Base-by-base conservation (phyloP, 2,888 invertebrate species). In the Hypomecis atomaria region DNA sequence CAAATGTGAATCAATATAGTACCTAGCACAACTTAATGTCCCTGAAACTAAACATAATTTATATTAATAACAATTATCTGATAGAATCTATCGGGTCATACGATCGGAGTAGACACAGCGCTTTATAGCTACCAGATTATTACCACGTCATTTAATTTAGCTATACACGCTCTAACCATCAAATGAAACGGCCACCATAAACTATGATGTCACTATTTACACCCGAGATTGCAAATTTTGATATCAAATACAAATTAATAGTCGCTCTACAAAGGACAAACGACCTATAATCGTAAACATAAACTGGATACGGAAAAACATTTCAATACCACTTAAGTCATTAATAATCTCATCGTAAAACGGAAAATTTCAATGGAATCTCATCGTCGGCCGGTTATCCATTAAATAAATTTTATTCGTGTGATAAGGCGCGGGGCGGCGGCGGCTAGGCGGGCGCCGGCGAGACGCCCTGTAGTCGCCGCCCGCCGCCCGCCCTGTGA, bases 351-450 rank as follows among this genome's bases (percentile, higher is more conserved):
- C 70, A 75, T 79, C 83, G 80, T 85, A 79, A 88, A 88, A 77
- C 79, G 79, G 81, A 76, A 82, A 85, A 85, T 86, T 89, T 89
- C 86, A 88, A 89, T 87, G 85, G 78, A 80, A 82, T 79, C 81
- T 70, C 84, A 88, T 87, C 84, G 82, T 76, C 81, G 81, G 77
- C 80, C 81, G 86, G 88, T 90, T 89, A 90, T 88, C 88, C 90
- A 88, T 90, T 88, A 90, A 88, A 91, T 90, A 87, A 87, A 90
- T 90, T 90, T 90, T 86, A 90, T 89, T 90, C 84, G 84, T 78
- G 88, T 90, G 90, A 90, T 89, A 89, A 89, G 87, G 83, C 82
- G 89, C 86, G 88, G 85, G 71, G 71, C 84, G 85, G 82, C 83
- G 84, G 89, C 84, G 79, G 82, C 70, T 72, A 71, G 85, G 84